Conservation (phyloP, 2,797 vertebrate genomes). For the Pseudocheirus occidentalis region DNA sequence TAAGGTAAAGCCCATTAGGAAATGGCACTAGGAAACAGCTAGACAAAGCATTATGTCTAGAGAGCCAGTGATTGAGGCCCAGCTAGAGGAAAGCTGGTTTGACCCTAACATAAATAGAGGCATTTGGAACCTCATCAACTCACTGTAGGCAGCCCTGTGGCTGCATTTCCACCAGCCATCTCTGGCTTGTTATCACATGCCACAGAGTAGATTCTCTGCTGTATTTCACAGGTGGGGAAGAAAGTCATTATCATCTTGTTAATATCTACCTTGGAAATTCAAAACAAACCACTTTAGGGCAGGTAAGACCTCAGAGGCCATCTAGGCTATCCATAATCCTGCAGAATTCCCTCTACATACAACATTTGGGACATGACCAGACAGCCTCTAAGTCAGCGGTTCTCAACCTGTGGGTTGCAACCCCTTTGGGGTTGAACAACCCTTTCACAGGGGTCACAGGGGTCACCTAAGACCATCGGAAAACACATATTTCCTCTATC, state of each 20-base stretch:
- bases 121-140: constrained; percentile 14
- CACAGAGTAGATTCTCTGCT: constrained; percentile 61
- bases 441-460: too few relatives aligned
- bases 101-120: constrained; percentile 9
- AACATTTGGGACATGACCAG: neutral
- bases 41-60: neutral
- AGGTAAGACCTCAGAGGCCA: neutral
- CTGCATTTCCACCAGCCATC: constrained; percentile 65
- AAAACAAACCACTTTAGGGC: constrained; percentile 62
- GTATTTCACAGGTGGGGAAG: constrained; percentile 48
- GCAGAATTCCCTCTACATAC: neutral
- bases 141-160: constrained; percentile 60
- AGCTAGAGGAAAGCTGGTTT: neutral
- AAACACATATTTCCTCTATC: too few relatives aligned
- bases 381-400: too few relatives aligned
- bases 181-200: constrained; percentile 1
- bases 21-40: neutral
- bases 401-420: too few relatives aligned
- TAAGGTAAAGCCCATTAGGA: neutral
- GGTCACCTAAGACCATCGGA: too few relatives aligned
- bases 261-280: constrained; percentile 76
- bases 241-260: constrained; percentile 28
- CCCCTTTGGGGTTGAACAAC: too few relatives aligned
- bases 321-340: neutral
- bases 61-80: neutral